phyloP scores from a whole-genome alignment of 2,888 invertebrate species.

The Meliscaeva auricollis region DNA sequence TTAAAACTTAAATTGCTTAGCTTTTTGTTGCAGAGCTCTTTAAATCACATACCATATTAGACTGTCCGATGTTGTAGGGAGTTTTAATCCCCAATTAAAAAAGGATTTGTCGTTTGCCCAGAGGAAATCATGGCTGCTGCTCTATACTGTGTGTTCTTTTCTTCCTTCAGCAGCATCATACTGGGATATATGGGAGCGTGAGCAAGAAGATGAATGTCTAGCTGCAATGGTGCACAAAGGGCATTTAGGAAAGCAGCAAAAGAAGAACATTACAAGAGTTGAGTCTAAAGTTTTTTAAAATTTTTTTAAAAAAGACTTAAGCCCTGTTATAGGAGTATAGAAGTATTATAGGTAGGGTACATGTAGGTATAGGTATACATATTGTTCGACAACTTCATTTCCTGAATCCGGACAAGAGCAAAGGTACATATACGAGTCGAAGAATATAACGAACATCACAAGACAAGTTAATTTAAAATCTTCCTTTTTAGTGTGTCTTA shows the following conservation, averaged over 20 bases:
- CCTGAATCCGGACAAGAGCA: constrained; percentile 10
- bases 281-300: constrained; percentile 18
- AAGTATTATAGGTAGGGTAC: too few species aligned
- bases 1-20: constrained; percentile 73
- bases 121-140: constrained; percentile 62
- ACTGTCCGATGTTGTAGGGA: constrained; percentile 66
- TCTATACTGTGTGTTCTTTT: neutral
- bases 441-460: neutral
- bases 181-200: neutral
- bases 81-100: constrained; percentile 74
- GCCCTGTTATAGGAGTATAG: neutral
- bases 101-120: constrained; percentile 74
- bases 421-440: neutral
- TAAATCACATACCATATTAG: constrained; percentile 71
- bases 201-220: constrained; percentile 45
- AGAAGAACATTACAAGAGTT: constrained; percentile 39
- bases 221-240: constrained; percentile 32
- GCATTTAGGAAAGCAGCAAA: constrained; percentile 10
- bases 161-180: too few species aligned
- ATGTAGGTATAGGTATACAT: constrained; percentile 1
- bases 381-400: constrained; percentile 41
- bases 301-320: constrained; percentile 7
- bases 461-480: constrained; percentile 43
- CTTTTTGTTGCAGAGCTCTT: constrained; percentile 62
- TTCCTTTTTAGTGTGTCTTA: constrained; percentile 7